phyloP scores from a whole-genome alignment of 2,888 invertebrate species.

The Tetheella fluctuosa region DNA sequence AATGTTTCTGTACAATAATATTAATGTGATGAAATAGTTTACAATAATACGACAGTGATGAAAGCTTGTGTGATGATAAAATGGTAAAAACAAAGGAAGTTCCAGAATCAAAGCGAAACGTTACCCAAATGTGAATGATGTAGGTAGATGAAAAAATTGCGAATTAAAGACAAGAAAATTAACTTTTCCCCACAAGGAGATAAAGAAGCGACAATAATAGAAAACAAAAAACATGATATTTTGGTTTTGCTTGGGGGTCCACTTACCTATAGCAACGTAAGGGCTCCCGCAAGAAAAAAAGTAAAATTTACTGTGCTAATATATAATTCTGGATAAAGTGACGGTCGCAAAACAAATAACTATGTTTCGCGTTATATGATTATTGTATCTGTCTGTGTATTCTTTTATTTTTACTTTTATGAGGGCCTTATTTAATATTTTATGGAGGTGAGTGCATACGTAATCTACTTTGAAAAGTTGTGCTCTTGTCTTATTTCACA shows the following conservation, averaged over 20 bases:
- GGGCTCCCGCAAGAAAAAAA: conserved; percentile 85
- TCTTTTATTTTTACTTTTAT: conserved; percentile 26
- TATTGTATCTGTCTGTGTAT: conserved; percentile 19
- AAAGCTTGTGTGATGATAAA: conserved; percentile 60
- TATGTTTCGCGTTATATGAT: conserved; percentile 34
- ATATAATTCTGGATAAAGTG: conserved; percentile 64
- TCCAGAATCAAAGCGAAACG: conserved; percentile 82
- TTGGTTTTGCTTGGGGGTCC: conserved; percentile 70
- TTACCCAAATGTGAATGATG: conserved; percentile 76
- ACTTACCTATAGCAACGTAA: conserved; percentile 83
- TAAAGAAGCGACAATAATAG: conserved; percentile 70
- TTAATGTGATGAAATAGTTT: conserved; percentile 38
- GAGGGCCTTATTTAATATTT: conserved; percentile 19
- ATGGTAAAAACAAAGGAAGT: conserved; percentile 64
- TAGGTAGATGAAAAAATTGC: conserved; percentile 56
- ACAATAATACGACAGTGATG: conserved; percentile 43
- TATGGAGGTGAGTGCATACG: conserved; percentile 30
- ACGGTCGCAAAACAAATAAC: conserved; percentile 59
- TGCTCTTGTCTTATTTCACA: conserved; percentile 19
- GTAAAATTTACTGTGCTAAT: conserved; percentile 82
- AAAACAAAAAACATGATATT: conserved; percentile 51
- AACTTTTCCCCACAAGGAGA: conserved; percentile 48
- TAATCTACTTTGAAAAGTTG: conserved; percentile 22
- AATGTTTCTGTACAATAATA: conserved; percentile 34
- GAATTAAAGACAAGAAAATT: conserved; percentile 61